Base-by-base conservation (phyloP, 2,113 vertebrate species). In the Gobio gobio region DNA sequence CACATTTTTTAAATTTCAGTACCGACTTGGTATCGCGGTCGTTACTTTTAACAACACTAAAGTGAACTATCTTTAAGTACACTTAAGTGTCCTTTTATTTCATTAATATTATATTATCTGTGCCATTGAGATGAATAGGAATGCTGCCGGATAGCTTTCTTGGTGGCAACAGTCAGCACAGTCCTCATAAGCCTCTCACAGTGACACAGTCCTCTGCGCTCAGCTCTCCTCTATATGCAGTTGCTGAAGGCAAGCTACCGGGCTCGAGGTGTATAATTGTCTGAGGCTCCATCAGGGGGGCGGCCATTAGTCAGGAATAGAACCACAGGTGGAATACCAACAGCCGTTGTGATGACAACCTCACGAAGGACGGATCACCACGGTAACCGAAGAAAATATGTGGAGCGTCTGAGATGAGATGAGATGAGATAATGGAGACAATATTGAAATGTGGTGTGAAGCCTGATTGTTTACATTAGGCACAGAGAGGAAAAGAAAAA, bases 301-400 rank as follows among this genome's bases (percentile, higher is more conserved):
- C 29, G 5, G 36, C 54, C 64, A 87, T 83, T 83, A 87, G 64
- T 47, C 54, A 73, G 36, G 56, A 77, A 83, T 58, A 56, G 43
- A 26, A 83, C 49, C 54, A 40, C 64, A 83, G 74, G 73, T 78
- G 86, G 63, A 83, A 75, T 45, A 79, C 40, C 81, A 83, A 83
- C 82, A 83, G 66, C 13, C 20, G 61, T 59, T n/a, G 61, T 56
- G 74, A 58, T 83, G 78, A 82, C 85, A 86, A 83, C 47, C 79
- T 77, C 85, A 86, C 59, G 61, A 43, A 86, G 79, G 22, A 74
- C 13, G n/a, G 75, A 36, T 59, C 63, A 29, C 81, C 72, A 81
- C 26, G 56, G 82, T 49, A 49, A 75, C 82, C 10, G 16, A 77
- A 75, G 56, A 83, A 82, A 77, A 83, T 59, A 47, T 26, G 3